Evolutionary conservation across 2,888 invertebrate species (phyloP), one percentile per base, ranked within the genome.

Genomic region (Glaucopsyche alexis): DNA sequence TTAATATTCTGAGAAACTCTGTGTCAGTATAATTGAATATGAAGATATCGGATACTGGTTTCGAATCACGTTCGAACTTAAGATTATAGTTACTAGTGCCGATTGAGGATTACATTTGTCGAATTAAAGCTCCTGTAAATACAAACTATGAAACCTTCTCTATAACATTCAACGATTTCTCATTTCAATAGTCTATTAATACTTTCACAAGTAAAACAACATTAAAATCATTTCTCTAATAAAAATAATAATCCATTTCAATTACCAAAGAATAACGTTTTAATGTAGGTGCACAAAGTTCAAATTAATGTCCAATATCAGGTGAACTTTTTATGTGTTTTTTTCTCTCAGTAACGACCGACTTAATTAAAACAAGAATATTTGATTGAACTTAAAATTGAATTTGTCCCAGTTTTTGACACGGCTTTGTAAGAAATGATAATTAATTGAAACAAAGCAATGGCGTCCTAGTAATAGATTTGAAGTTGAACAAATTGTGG

Each of bases 351-450:
- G 42, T 42, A 42, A 42, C 42, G 14, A 38, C 13, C 13, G 13
- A 29, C 38, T 40, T 65, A 42, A 65, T 65, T n/a, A 9, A n/a
- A 55, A 55, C 55, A 55, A 55, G 19, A 19, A 11, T 60, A 60
- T 60, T 60, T 60, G 29, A 60, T 60, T 60, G 60, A 60, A 60
- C 13, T 60, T 60, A 29, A 60, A 60, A 38, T 60, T 11, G 60
- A 13, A 60, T 60, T 60, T 29, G 7, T 60, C 60, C 60, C 60
- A 60, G 38, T 60, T 60, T 60, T 14, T 60, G 71, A 71, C 60
- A 29, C n/a, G 49, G 49, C 47, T 49, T 49, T 29, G n/a, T 29
- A 8, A 49, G 29, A 38, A 16, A 29, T 13, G 19, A 69, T 45
- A 13, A 45, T 60, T 29, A 60, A 60, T 60, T 60, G 5, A 19